Evolutionary conservation across 2,888 invertebrate species (phyloP).

Genomic region (Sialis lutaria): DNA sequence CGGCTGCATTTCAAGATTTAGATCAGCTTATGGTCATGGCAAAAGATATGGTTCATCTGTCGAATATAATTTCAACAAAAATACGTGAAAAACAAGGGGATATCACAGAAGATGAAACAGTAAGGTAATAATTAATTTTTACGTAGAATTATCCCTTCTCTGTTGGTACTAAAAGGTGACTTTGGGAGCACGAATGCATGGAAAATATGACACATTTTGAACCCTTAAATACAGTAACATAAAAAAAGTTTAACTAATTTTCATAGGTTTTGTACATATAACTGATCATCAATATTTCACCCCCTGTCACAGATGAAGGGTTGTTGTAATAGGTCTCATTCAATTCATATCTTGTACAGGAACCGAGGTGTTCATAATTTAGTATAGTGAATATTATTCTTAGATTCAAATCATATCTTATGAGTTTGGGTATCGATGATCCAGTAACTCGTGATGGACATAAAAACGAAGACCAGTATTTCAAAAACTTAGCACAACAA

Average conservation of each 20-base stretch:
- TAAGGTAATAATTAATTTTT: conserved; percentile 23
- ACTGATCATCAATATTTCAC: too few species aligned
- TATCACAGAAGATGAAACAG: conserved; percentile 93
- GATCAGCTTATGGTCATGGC: conserved; percentile 89
- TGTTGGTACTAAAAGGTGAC: too few species aligned
- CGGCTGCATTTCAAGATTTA: conserved; percentile 88
- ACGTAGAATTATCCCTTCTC: too few species aligned
- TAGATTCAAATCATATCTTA: conserved; percentile 82
- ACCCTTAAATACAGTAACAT: too few species aligned
- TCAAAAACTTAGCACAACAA: conserved; percentile 69
- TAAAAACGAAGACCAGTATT: conserved; percentile 72
- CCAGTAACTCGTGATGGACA: conserved; percentile 89
- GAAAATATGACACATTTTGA: too few species aligned
- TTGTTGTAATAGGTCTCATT: too few species aligned
- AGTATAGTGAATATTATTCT: not conserved
- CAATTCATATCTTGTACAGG: too few species aligned
- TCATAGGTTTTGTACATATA: too few species aligned
- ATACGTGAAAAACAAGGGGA: conserved; percentile 89
- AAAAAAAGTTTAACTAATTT: too few species aligned
- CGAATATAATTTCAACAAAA: conserved; percentile 81
- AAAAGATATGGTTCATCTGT: conserved; percentile 89
- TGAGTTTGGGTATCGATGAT: conserved; percentile 95
- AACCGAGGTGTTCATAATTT: too few species aligned
- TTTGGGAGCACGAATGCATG: too few species aligned
- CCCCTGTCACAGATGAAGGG: too few species aligned